These are phyloP conservation scores for Pomatostomus ruficeps DNA, from an alignment of 2,113 vertebrate genomes.

Conservation along the genomic window DNA sequence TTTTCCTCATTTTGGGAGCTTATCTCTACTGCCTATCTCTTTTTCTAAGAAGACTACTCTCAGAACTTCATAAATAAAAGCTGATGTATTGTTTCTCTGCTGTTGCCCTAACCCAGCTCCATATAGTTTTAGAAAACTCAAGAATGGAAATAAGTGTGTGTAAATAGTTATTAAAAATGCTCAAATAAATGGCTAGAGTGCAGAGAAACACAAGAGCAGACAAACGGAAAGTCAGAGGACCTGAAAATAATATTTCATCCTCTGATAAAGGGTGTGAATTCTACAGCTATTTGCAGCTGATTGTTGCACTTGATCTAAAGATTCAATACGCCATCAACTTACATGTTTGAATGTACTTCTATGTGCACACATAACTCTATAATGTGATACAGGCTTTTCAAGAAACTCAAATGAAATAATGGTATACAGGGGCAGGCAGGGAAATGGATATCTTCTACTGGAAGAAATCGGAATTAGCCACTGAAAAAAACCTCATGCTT, in stretches of 20 bases:
- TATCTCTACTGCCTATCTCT: background rate
- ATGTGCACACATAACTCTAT: background rate
- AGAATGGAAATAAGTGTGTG: background rate
- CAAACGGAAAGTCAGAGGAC: background rate
- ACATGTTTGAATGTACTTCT: background rate
- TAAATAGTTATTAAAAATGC: background rate
- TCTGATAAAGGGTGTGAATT: background rate
- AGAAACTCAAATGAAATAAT: background rate
- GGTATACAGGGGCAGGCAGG: accelerated
- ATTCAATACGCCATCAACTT: background rate
- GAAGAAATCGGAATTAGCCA: background rate
- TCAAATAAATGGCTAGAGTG: background rate
- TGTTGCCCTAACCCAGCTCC: background rate
- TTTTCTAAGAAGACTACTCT: background rate
- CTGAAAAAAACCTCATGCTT: background rate
- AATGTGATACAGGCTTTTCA: background rate
- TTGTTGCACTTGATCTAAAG: background rate
- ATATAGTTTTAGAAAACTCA: background rate
- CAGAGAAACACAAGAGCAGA: background rate
- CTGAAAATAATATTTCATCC: background rate
- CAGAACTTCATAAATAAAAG: background rate
- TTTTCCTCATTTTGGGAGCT: background rate
- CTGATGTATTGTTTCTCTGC: background rate
- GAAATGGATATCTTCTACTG: background rate
- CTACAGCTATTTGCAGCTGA: background rate